These are phyloP conservation scores for Drosophila mayaguana DNA, from an alignment of 2,888 invertebrate genomes.

Conservation along the genomic window DNA sequence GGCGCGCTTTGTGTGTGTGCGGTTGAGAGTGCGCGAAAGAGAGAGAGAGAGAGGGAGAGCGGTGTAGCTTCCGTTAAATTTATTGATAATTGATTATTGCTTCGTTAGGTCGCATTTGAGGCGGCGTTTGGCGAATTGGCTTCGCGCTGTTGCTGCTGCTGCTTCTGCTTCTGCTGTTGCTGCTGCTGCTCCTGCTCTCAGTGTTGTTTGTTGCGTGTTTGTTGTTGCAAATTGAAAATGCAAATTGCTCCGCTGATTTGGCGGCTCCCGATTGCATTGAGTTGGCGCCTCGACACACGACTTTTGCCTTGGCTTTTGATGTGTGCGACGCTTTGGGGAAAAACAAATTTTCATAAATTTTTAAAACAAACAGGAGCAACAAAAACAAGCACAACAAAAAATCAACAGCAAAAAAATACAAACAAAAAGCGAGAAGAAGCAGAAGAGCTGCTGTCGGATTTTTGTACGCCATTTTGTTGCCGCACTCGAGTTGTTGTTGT, in stretches of 20 bases:
- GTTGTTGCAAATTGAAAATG: constrained; percentile 81
- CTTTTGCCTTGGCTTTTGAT: constrained; percentile 45
- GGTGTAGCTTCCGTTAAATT: constrained; percentile 60
- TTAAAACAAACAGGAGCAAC: constrained; percentile 70
- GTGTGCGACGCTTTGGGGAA: constrained; percentile 65
- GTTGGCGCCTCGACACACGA: constrained; percentile 8
- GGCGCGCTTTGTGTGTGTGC: constrained; percentile 14
- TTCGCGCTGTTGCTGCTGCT: neutral
- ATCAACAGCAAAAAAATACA: constrained; percentile 15
- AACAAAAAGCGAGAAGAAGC: constrained; percentile 26
- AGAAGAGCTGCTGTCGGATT: constrained; percentile 39
- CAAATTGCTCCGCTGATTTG: constrained; percentile 76
- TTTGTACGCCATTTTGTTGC: constrained; percentile 73
- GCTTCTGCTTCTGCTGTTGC: neutral
- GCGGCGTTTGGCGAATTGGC: constrained; percentile 44
- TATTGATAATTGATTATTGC: constrained; percentile 83
- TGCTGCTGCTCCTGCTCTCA: constrained; percentile 11
- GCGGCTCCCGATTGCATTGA: constrained; percentile 42
- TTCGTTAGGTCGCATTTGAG: constrained; percentile 73
- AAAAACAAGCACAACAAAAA: constrained; percentile 6
- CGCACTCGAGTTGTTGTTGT: constrained; percentile 28
- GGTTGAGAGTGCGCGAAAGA: neutral
- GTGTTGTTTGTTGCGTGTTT: constrained; percentile 51
- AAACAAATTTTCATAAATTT: constrained; percentile 81
- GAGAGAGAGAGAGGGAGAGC: neutral